Base-by-base conservation (phyloP, 2,888 invertebrate species). In the Acronicta psi region DNA sequence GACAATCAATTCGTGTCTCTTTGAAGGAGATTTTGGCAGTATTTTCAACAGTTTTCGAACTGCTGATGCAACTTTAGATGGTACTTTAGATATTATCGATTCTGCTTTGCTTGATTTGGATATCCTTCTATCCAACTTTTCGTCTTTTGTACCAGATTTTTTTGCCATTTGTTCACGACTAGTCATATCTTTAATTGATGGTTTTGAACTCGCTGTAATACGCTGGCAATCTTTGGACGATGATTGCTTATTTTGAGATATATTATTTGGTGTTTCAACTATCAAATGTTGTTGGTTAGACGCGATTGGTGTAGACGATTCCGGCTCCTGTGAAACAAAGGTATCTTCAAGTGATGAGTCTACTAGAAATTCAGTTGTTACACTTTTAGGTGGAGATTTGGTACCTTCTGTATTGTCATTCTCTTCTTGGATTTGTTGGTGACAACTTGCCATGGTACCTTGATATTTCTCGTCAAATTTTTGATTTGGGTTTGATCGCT, bases 1-100 rank as follows among this genome's bases (percentile, higher is more conserved):
- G 1, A 67, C 52, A 13, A 70, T 8, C 2, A 67, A 20, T 10
- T 69, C 65, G 0, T 14, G 6, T 10, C 17, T 37, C 6, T 17
- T 57, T 6, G 23, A 43, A 0, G 34, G 6, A 36, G 8, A 1
- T 9, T 18, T 34, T 2, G 47, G 10, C 4, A 34, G 0, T 4
- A 9, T n/a, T 14, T 46, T 17, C 3, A 18, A 8, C 0, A 45
- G 31, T 29, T 17, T 8, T 0, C 11, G n/a, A 8, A 11, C 11
- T 0, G 1, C 5, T 14, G 6, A 0, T 38, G 2, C 10, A 6
- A 7, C 4, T 38, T 45, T 37, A 11, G 37, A 16, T 0, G 31
- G 14, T 4, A 23, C 14, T 10, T 16, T 37, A 4, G 25, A 7
- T 17, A 5, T 1, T 5, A 13, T 0, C 0, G 34, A 34, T 18